Conservation (phyloP, 2,888 invertebrate species). For the Lycocerus yunnanus region DNA sequence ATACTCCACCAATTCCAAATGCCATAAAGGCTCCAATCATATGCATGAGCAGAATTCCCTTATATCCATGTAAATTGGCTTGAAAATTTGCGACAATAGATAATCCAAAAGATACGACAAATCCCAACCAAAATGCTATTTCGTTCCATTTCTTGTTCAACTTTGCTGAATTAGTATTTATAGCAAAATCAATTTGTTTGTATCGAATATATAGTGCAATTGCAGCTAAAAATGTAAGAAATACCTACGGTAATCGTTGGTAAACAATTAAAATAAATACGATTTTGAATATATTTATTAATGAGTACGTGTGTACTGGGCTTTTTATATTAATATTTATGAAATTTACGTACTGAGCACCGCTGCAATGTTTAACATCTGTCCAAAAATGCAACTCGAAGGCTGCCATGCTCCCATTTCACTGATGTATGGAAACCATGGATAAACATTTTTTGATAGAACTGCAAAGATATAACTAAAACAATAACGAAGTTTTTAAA, state of each 20-base stretch:
- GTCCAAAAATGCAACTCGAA: conserved; percentile 76
- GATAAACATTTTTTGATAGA: conserved; percentile 65
- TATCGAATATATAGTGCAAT: conserved; percentile 2
- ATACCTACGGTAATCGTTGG: not conserved
- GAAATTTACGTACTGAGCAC: conserved; percentile 33
- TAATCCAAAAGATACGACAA: conserved; percentile 17
- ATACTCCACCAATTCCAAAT: conserved; percentile 20
- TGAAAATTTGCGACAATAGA: conserved; percentile 28
- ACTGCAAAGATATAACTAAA: conserved; percentile 66
- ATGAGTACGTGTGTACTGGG: no score
- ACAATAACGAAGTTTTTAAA: not conserved
- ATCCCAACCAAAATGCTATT: conserved; percentile 15
- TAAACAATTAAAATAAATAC: no score
- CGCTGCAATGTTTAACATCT: conserved; percentile 65
- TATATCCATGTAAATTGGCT: not conserved
- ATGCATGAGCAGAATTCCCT: conserved; percentile 4
- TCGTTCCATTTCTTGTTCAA: conserved; percentile 3
- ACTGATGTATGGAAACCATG: conserved; percentile 71
- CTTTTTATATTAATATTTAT: no score
- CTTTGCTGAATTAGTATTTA: not conserved
- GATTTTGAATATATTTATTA: no score
- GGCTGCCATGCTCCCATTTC: conserved; percentile 71
- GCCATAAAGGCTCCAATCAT: conserved; percentile 23
- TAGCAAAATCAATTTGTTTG: conserved; percentile 15
- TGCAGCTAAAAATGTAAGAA: not conserved